Base-by-base conservation (phyloP, 2,797 vertebrate species). In the Melopsittacus undulatus region DNA sequence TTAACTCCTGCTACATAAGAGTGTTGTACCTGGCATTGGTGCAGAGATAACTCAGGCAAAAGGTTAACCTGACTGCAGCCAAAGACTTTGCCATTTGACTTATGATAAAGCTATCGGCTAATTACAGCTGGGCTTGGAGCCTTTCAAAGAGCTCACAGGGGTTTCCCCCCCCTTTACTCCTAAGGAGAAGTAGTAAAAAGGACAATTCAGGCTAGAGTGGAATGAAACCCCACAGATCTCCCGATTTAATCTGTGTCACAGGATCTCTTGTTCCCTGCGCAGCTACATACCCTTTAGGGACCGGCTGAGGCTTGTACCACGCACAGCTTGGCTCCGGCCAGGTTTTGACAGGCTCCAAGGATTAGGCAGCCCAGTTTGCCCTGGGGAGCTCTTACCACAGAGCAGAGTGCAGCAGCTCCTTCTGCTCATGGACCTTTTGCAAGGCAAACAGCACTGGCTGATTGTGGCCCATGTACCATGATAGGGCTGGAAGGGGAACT, bases 201-300 rank as follows among this genome's bases (percentile, higher is more conserved):
- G 62, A 59, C 66, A 61, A 57, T 83, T 90, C 49, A 72, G 92
- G 89, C 81, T 81, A 45, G 49, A 87, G 66, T 14, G 63, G 90
- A 23, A 61, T 75, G 94, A 48, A 96, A 91, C 15, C 38, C 64
- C 72, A 8, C 87, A 85, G 81, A 61, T 89, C 90, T 82, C 64
- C n/a, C 2, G 4, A 51, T 89, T 86, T 95, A 94, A 97, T 88
- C 93, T 70, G 34, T 90, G 84, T 86, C 95, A 95, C 36, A 43
- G 80, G 94, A 81, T 69, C 67, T 57, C 63, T 40, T 67, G 76
- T 75, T 93, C 87, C 81, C 85, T 45, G 83, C 7, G 26, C 66
- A 57, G 87, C 68, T 70, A 21, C 61, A 91, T 84, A 40, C 49
- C 48, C 92, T 86, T n/a, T 11, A 64, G 92, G 89, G 74, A 80